Base-by-base conservation (phyloP, 2,888 invertebrate genomes). In the Ophion slaviceki region DNA sequence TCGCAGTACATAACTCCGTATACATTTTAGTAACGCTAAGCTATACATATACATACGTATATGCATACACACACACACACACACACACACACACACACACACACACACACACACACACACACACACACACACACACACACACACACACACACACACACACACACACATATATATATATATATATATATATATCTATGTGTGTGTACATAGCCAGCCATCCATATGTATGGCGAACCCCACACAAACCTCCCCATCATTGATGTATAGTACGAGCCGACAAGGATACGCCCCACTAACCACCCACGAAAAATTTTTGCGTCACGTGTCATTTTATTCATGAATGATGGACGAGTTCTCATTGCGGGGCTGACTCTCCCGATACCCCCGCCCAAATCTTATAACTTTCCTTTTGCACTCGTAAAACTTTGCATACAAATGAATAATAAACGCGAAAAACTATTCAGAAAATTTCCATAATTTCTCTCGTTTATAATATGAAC, bases 231-330 rank as follows among this genome's bases (percentile, higher is more conserved):
- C 47, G 86, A 90, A 91, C 89, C 87, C 84, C 85, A 84, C 76
- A 40, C 76, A 85, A 87, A 87, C 80, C 86, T 85, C 85, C 80
- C 81, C 79, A 82, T 80, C 89, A 86, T 88, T 85, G 87, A 89
- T 62, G 47, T 45, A 89, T 89, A 90, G 88, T 82, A 62, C 64
- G 66, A 40, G 84, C 67, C 76, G 89, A 87, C 86, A 89, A 85
- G 88, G 91, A 89, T 90, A 92, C 91, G 92, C 90, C 92, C 90
- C 92, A 92, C 93, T 92, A 92, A 92, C 92, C 93, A 92, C 92
- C 92, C 92, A 92, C 91, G 83, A 81, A 76, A 89, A 91, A 86
- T 90, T 89, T 91, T 91, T 90, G 88, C 90, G 89, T 87, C 92
- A 91, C 92, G 89, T 91, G 92, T 90, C 88, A 84, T 82, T 90